Evolutionary conservation across 2,888 invertebrate genomes (phyloP).

Genomic region (Carterocephalus palaemon): DNA sequence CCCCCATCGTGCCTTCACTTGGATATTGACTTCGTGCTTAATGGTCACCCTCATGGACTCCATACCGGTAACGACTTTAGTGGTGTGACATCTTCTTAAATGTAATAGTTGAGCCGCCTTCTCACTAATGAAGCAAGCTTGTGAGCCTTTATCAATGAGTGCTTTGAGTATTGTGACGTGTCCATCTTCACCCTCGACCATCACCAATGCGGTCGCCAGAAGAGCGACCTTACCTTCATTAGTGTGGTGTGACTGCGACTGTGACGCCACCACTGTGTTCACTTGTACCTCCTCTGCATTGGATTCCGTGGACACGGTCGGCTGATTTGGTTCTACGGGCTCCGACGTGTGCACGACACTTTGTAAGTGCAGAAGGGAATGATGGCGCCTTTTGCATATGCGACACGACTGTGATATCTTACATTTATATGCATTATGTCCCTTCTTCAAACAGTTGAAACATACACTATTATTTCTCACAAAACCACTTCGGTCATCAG

Average conservation of each 20-base stretch:
- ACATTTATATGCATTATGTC: constrained; percentile 20
- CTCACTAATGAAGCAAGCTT: constrained; percentile 31
- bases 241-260: constrained; percentile 26
- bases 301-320: constrained; percentile 2
- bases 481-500: constrained; percentile 7
- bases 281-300: constrained; percentile 16
- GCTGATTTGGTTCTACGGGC: background rate
- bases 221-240: constrained; percentile 7
- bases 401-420: constrained; percentile 19
- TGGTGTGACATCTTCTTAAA: constrained; percentile 14
- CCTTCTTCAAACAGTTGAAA: constrained; percentile 23
- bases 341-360: constrained; percentile 1
- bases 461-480: constrained; percentile 13
- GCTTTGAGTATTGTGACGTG: constrained; percentile 22
- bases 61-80: background rate
- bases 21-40: constrained; percentile 1
- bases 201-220: constrained; percentile 10
- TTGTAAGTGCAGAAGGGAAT: constrained; percentile 20
- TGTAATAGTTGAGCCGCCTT: constrained; percentile 28
- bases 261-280: constrained; percentile 26
- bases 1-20: constrained; percentile 4
- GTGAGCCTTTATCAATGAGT: constrained; percentile 29
- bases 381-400: constrained; percentile 25
- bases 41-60: constrained; percentile 1
- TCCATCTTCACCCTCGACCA: background rate